Percentiles rank a stretch among this genome's conserved stretches.
Evolutionary conservation across 37 sponge, comb jelly and placozoan species (phyloP).

Genomic region (Bolinopsis microptera): DNA sequence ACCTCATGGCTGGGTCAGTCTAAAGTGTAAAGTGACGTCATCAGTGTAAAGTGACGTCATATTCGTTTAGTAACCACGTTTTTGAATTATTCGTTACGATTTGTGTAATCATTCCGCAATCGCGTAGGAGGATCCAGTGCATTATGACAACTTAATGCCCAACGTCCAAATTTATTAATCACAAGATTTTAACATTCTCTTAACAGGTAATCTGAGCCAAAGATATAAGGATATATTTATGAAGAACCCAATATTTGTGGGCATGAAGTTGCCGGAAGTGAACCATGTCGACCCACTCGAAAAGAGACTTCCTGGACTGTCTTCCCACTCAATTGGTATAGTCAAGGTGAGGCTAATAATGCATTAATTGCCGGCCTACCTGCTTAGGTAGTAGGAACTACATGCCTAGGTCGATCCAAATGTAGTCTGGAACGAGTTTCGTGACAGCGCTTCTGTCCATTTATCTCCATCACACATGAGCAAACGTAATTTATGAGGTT

Average conservation of each 20-base stretch:
- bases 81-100: no score
- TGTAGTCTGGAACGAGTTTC: neutral
- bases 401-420: no score
- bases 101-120: no score
- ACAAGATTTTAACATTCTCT: no score
- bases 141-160: no score
- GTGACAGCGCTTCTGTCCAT: no score
- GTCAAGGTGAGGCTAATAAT: constrained; percentile 73
- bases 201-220: constrained; percentile 77
- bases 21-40: neutral
- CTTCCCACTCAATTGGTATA: constrained; percentile 73
- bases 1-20: constrained; percentile 88
- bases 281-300: constrained; percentile 81
- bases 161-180: no score
- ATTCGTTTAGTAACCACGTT: no score
- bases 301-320: constrained; percentile 74
- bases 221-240: constrained; percentile 88
- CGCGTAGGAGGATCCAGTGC: no score
- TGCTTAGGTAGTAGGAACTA: neutral
- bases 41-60: no score
- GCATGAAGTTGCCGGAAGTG: constrained; percentile 87
- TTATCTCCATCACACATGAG: no score
- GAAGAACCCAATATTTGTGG: constrained; percentile 88
- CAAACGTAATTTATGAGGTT: neutral
- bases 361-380: neutral